phyloP scores from a whole-genome alignment of 2,797 vertebrate genomes.

The Lutjanus campechanus region DNA sequence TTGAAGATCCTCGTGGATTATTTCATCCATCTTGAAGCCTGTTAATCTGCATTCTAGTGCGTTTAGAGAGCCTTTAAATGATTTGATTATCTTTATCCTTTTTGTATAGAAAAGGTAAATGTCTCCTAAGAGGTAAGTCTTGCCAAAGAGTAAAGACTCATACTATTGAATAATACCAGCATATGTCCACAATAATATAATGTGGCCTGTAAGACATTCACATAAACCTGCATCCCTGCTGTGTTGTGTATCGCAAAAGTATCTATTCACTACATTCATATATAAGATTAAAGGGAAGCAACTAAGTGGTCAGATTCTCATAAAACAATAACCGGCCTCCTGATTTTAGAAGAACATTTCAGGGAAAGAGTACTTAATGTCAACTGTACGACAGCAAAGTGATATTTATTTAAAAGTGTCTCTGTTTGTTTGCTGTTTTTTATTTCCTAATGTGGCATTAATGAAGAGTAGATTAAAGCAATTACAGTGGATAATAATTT shows the following conservation, averaged over 20 bases:
- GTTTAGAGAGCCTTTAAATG: conserved; percentile 71
- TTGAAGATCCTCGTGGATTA: conserved; percentile 82
- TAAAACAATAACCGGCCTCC: conserved; percentile 56
- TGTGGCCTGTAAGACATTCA: conserved; percentile 69
- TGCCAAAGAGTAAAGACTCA: conserved; percentile 94
- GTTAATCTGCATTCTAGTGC: conserved; percentile 85
- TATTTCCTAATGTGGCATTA: conserved; percentile 71
- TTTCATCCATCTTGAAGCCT: conserved; percentile 73
- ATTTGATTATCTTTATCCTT: conserved; percentile 65
- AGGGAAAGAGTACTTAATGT: conserved; percentile 87
- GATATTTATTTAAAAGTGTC: conserved; percentile 78
- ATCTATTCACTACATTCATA: conserved; percentile 59
- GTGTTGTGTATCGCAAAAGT: conserved; percentile 56
- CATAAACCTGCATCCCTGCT: conserved; percentile 62
- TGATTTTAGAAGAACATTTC: conserved; percentile 88
- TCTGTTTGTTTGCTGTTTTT: conserved; percentile 79
- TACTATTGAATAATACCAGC: conserved; percentile 88
- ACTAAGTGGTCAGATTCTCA: conserved; percentile 41
- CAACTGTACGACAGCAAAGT: conserved; percentile 53
- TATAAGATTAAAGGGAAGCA: conserved; percentile 47
- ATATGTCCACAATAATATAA: conserved; percentile 77
- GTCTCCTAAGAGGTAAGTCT: conserved; percentile 90
- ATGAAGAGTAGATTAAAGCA: conserved; percentile 66
- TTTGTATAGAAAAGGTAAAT: conserved; percentile 75
- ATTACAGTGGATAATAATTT: conserved; percentile 82